Base-by-base conservation (phyloP, 35 echinoderm and acorn worm genomes). In the Diadema setosum region DNA sequence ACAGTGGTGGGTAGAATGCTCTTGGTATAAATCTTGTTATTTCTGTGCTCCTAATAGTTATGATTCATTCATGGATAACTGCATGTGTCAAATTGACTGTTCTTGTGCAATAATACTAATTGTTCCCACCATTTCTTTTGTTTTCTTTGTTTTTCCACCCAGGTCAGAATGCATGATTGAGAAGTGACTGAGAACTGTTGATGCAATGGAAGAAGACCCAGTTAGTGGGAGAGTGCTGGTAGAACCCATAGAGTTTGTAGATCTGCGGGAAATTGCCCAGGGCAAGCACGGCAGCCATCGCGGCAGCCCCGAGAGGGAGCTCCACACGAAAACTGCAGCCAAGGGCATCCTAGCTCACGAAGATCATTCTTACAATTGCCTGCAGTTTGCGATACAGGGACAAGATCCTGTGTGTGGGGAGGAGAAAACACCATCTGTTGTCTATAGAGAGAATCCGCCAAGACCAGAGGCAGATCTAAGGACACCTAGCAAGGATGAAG, bases 401-500 rank as follows among this genome's bases (percentile, higher is more conserved):
- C 48, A 52, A n/a, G 48, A 9, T 52, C n/a, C n/a, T n/a, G n/a
- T n/a, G n/a, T n/a, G n/a, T n/a, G n/a, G n/a, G 48, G 40, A 78
- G 73, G 40, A 78, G 5, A 78, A 78, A 39, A 18, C 37, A 5
- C 37, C 63, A 29, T 33, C 27, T 55, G 21, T 12, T 33, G 27
- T 67, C 37, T 14, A 67, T 34, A 67, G 21, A 67, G 63, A 67
- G 63, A 34, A 33, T 33, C 37, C 63, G 11, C 63, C 63, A 15
- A 67, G 73, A 15, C 12, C 40, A 16, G 27, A 9, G 37, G 40
- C 34, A 3, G 27, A 7, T 6, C 17, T 20, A 39, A 78, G 21
- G 44, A 44, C 73, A 43, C 73, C 90, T 9, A 90, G 85, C 25
- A 94, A 99, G 83, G 93, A 92, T 87, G 96, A 99, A 59, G 96